A percentile compares a stretch with the other conserved stretches of the same genome.
phyloP scores from a whole-genome alignment of 2,797 vertebrate genomes.

The Percopsis omiscomaycus region DNA sequence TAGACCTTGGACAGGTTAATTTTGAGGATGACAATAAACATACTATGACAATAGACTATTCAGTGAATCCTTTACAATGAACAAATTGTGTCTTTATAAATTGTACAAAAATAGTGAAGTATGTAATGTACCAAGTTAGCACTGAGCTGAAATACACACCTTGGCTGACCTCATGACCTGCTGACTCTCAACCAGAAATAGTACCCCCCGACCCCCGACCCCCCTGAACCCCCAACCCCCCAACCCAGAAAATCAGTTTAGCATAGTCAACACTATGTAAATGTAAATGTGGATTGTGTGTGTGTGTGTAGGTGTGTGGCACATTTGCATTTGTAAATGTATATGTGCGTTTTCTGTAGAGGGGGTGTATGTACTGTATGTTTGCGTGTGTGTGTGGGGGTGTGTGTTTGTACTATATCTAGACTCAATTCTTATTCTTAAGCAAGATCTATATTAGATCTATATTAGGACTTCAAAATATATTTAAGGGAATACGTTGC shows the following conservation, averaged over 20 bases:
- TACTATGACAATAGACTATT: too few species aligned
- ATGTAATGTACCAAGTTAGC: conserved; percentile 35
- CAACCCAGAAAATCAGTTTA: conserved; percentile 46
- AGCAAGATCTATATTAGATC: conserved; percentile 20
- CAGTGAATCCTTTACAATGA: conserved; percentile 19
- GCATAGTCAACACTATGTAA: conserved; percentile 55
- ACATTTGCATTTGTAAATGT: too few species aligned
- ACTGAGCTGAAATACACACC: conserved; percentile 62
- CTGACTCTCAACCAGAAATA: conserved; percentile 62
- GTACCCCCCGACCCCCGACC: neutral
- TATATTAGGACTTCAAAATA: conserved; percentile 23
- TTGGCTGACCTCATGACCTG: conserved; percentile 56
- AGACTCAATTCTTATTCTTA: conserved; percentile 17
- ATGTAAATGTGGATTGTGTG: conserved; percentile 3
- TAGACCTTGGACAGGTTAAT: too few species aligned
- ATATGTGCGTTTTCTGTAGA: too few species aligned
- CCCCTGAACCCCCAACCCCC: neutral
- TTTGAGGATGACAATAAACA: too few species aligned
- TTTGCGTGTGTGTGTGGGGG: conserved; percentile 11
- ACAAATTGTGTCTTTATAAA: conserved; percentile 4
- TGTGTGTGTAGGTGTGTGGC: conserved; percentile 6
- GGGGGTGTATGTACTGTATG: too few species aligned
- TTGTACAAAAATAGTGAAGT: conserved; percentile 53
- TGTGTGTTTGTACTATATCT: conserved; percentile 21
- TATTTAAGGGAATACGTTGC: conserved; percentile 11